Conservation (phyloP, 2,113 vertebrate genomes). For the Ctenodactylus gundi region DNA sequence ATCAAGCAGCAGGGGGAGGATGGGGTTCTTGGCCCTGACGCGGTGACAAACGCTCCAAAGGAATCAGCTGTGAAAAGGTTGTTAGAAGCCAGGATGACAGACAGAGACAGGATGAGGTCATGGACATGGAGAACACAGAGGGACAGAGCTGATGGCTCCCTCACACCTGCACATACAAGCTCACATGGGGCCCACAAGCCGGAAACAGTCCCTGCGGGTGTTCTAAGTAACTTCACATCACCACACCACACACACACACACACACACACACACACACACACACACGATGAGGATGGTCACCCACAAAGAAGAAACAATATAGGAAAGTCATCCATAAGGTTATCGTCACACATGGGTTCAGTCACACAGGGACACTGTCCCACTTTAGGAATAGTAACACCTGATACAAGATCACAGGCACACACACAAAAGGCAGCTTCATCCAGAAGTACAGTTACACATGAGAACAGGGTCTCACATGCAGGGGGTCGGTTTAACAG, state of each 20-base stretch:
- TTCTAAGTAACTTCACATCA: constrained; percentile 31
- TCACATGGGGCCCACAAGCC: constrained; percentile 66
- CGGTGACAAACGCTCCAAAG: constrained; percentile 77
- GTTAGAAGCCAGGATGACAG: constrained; percentile 77
- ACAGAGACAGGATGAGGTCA: constrained; percentile 80
- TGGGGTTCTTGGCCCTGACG: constrained; percentile 75
- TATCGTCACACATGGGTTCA: not conserved
- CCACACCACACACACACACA: too few species aligned
- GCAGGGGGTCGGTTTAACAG: not conserved
- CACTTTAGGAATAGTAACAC: not conserved
- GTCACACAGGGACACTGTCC: not conserved
- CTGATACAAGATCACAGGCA: not conserved
- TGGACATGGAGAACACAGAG: constrained; percentile 61
- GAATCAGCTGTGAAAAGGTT: constrained; percentile 81
- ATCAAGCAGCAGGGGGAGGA: constrained; percentile 74
- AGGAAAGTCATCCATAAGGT: not conserved
- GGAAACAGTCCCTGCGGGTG: constrained; percentile 40
- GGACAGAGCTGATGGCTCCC: constrained; percentile 64
- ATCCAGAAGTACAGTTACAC: not conserved
- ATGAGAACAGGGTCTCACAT: not conserved
- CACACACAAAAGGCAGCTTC: not conserved
- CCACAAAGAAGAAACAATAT: not conserved
- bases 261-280: too few species aligned
- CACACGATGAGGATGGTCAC: constrained; percentile 23
- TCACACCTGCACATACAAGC: constrained; percentile 71